A percentile compares a stretch with the other conserved stretches of the same genome.
These are phyloP conservation scores for Leucoraja ocellata DNA, from an alignment of 2,797 vertebrate species.

Conservation along the genomic window DNA sequence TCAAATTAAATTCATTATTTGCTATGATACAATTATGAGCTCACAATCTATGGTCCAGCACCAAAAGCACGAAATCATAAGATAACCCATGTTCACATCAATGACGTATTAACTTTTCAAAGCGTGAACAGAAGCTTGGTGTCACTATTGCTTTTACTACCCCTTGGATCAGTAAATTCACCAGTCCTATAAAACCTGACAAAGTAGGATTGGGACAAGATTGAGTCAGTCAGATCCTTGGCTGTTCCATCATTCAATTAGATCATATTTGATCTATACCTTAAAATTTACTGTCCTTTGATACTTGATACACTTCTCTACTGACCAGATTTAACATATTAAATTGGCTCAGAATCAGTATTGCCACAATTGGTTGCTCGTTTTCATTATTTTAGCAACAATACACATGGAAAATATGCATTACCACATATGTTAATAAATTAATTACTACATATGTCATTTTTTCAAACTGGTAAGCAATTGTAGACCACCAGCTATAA, in stretches of 20 bases:
- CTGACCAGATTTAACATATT: not conserved
- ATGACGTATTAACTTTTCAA: not conserved
- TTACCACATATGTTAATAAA: too few species aligned
- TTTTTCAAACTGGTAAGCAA: too few species aligned
- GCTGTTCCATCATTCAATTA: not conserved
- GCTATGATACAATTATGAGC: not conserved
- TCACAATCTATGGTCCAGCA: not conserved
- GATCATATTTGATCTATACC: not conserved
- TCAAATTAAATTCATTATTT: constrained; percentile 8
- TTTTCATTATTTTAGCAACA: too few species aligned
- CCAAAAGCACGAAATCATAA: not conserved
- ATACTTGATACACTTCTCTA: not conserved
- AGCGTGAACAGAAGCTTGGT: not conserved
- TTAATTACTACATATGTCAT: too few species aligned
- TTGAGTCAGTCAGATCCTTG: not conserved
- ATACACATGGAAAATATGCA: too few species aligned
- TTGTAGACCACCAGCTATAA: too few species aligned
- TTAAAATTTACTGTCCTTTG: not conserved
- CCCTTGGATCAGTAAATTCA: not conserved
- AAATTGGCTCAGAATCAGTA: not conserved
- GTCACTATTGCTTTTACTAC: not conserved
- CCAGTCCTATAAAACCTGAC: not conserved
- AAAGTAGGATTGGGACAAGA: not conserved
- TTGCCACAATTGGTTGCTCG: too few species aligned
- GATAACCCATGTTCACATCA: not conserved